Evolutionary conservation across 2,797 vertebrate species (phyloP), one percentile per base, ranked within the genome.

Genomic region (Sandelia bainsii): DNA sequence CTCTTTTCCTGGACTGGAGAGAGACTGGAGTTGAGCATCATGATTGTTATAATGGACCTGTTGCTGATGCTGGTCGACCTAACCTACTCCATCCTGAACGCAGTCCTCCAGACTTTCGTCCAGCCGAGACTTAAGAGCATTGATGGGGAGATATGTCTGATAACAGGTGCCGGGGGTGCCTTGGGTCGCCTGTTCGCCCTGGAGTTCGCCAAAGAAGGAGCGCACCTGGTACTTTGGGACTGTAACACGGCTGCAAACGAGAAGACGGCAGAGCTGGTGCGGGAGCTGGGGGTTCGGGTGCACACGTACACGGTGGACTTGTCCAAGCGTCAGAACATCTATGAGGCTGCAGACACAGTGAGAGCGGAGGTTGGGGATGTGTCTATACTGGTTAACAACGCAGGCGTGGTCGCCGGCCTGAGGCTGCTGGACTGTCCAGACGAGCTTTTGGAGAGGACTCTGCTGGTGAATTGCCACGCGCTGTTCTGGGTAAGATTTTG

Each of bases 391-490:
- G 88, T 95, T 2, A 95, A 95, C 86, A 94, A 94, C 77, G 91
- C 92, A 0, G 91, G 92, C 0, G 89, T 93, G 32, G 89, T 93
- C 53, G 88, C 93, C 5, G 92, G 92, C 0, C 84, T 86, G 62
- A 85, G 90, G 72, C 75, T 95, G 71, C 85, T 95, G 69, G 93
- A 94, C 46, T 94, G 93, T 71, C 93, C 93, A 0, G 93, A 95
- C 44, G 92, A 92, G 73, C 89, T 94, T 1, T 13, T 95, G 75
- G 93, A 95, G 75, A 89, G 89, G 82, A 93, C 92, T 0, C 88
- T 94, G 70, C 81, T 88, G 57, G 93, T 93, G 6, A 95, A 95
- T 79, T 94, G 93, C 46, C 93, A 95, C 48, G 93, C 93, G 17
- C 87, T 93, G 2, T 95, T 95, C 19, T 94, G 93, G 94, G 91